Percentiles rank a stretch among this genome's conserved stretches.
Evolutionary conservation across 2,113 vertebrate genomes (phyloP).

Genomic region (Dryoscopus gambensis): DNA sequence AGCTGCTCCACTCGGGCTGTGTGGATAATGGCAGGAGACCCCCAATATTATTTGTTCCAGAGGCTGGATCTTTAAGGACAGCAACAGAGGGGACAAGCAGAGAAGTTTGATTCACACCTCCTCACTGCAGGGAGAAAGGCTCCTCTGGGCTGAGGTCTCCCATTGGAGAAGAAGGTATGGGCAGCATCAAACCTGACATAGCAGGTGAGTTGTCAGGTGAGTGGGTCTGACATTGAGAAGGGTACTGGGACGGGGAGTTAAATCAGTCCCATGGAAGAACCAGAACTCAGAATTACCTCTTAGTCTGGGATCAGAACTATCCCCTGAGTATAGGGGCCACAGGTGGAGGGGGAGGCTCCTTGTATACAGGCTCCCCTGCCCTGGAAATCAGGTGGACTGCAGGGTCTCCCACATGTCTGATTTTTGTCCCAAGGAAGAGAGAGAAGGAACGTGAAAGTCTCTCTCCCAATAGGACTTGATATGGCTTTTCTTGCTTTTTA

Average conservation of each 20-base stretch:
- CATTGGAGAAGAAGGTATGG: accelerated
- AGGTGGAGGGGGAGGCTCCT: neutral
- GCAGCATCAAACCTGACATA: neutral
- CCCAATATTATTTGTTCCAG: neutral
- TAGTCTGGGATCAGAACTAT: neutral
- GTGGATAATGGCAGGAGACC: neutral
- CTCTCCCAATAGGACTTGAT: neutral
- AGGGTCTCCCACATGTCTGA: neutral
- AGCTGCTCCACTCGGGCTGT: neutral
- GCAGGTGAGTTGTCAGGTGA: neutral
- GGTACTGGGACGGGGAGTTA: neutral
- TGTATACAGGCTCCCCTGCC: neutral
- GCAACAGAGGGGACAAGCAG: neutral
- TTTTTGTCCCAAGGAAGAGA: neutral
- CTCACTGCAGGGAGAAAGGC: neutral
- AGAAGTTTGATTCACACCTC: neutral
- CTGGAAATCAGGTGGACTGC: neutral
- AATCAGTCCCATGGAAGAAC: neutral
- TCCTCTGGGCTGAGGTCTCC: neutral
- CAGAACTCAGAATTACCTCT: neutral
- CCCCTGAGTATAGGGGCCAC: neutral
- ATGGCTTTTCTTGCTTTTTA: neutral
- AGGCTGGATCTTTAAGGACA: neutral
- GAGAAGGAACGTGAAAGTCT: neutral
- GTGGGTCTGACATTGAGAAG: neutral